Percentiles rank a stretch among this genome's conserved stretches.
phyloP scores from a whole-genome alignment of 2,113 vertebrate genomes.

The Psammodynastes pulverulentus region DNA sequence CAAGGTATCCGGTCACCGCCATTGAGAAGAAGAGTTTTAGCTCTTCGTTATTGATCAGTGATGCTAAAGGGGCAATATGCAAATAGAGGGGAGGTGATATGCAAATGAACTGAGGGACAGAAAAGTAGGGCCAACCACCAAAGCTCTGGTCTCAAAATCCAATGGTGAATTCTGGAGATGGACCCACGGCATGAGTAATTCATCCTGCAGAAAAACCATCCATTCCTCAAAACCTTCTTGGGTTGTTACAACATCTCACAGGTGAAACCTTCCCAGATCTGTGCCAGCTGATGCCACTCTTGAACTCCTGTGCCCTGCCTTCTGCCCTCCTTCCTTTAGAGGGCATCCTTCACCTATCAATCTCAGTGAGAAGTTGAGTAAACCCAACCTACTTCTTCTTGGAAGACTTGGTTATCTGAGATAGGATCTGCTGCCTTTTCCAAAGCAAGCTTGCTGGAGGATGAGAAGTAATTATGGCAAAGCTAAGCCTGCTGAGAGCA shows the following conservation, averaged over 20 bases:
- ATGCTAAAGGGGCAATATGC: neutral
- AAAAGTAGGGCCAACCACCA: neutral
- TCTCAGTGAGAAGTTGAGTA: neutral
- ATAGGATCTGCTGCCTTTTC: neutral
- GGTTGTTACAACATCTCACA: neutral
- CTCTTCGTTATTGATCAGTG: neutral
- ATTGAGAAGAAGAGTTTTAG: neutral
- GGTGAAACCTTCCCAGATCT: neutral
- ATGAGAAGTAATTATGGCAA: neutral
- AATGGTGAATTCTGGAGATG: neutral
- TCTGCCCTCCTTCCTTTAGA: neutral
- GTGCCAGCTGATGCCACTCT: neutral
- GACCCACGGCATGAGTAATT: neutral
- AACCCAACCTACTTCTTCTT: neutral
- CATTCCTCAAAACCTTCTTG: no score
- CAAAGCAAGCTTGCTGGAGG: neutral
- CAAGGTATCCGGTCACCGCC: neutral
- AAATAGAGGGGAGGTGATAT: neutral
- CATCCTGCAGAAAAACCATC: neutral
- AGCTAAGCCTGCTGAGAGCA: neutral
- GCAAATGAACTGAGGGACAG: neutral
- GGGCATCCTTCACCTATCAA: neutral
- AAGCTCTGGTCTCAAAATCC: neutral
- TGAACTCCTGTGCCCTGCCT: neutral
- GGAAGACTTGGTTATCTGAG: neutral